Evolutionary conservation across 2,888 invertebrate species (phyloP).

Genomic region (Clunio marinus): DNA sequence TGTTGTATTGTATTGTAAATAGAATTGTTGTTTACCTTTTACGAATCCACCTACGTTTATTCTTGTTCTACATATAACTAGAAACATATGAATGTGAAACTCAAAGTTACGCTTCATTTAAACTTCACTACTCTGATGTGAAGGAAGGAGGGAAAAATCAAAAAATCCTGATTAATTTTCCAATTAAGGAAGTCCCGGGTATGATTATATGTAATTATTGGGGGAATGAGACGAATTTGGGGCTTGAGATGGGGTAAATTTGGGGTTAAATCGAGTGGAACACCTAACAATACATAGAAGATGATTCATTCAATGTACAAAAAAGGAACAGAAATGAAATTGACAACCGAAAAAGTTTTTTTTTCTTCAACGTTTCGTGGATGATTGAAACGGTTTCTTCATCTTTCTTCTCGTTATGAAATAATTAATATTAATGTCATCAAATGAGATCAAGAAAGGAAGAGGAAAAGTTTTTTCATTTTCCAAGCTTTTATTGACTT

Average conservation of each 20-base stretch:
- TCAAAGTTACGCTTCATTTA: no score
- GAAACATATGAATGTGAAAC: no score
- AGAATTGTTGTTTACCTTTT: no score
- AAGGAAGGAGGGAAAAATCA: neutral
- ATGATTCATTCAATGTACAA: no score
- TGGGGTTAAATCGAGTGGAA: neutral
- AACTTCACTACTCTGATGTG: no score
- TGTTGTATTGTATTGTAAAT: no score
- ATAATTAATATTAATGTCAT: constrained; percentile 5
- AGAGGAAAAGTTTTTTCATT: neutral
- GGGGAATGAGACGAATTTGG: neutral
- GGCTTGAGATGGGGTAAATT: neutral
- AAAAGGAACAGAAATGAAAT: neutral
- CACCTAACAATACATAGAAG: no score
- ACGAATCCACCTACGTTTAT: no score
- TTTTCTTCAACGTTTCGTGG: neutral
- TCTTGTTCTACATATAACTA: no score
- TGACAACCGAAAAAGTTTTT: neutral
- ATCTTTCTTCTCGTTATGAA: constrained; percentile 6
- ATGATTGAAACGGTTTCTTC: neutral
- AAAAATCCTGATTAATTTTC: constrained; percentile 28
- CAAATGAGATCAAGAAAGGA: no score
- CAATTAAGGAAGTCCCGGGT: constrained; percentile 19
- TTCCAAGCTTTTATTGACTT: neutral
- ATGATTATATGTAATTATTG: constrained; percentile 25